Conservation (phyloP, 2,888 invertebrate genomes). For the Leptinotarsa peninsularis region DNA sequence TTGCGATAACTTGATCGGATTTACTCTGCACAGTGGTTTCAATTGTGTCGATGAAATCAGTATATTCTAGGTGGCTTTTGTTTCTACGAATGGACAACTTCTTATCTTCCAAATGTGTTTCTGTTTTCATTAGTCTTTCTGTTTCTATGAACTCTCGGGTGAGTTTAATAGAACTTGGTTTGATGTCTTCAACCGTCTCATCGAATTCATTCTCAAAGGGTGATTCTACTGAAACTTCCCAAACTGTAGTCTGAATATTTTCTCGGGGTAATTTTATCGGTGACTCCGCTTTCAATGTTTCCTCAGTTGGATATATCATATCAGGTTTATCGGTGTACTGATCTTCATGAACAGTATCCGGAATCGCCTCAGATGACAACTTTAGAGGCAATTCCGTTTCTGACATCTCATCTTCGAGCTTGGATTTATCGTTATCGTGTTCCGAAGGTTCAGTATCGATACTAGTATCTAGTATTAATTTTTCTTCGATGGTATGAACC, state of each 20-base stretch:
- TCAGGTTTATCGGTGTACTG: constrained; percentile 52
- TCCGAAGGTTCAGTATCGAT: too few relatives aligned
- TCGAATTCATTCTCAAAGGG: constrained; percentile 59
- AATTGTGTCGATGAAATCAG: not conserved
- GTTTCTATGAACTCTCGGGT: constrained; percentile 31
- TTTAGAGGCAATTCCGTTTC: too few relatives aligned
- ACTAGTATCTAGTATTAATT: too few relatives aligned
- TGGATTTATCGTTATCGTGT: too few relatives aligned
- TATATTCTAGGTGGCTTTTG: not conserved
- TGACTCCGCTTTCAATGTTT: constrained; percentile 50
- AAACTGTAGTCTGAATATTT: constrained; percentile 67
- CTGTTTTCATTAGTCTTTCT: constrained; percentile 31
- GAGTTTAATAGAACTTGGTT: constrained; percentile 39
- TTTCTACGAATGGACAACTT: not conserved
- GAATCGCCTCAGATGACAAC: too few relatives aligned
- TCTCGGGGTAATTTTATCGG: constrained; percentile 62
- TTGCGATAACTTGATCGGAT: not conserved
- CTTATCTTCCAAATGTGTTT: constrained; percentile 3
- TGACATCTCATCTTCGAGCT: too few relatives aligned
- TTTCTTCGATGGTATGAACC: too few relatives aligned
- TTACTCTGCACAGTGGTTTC: not conserved
- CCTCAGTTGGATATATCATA: constrained; percentile 28
- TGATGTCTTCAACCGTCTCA: constrained; percentile 58
- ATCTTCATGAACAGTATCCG: constrained; percentile 39
- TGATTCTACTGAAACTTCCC: constrained; percentile 68